Conservation (phyloP, 2,888 invertebrate species). For the Acrocyrtus sp. region DNA sequence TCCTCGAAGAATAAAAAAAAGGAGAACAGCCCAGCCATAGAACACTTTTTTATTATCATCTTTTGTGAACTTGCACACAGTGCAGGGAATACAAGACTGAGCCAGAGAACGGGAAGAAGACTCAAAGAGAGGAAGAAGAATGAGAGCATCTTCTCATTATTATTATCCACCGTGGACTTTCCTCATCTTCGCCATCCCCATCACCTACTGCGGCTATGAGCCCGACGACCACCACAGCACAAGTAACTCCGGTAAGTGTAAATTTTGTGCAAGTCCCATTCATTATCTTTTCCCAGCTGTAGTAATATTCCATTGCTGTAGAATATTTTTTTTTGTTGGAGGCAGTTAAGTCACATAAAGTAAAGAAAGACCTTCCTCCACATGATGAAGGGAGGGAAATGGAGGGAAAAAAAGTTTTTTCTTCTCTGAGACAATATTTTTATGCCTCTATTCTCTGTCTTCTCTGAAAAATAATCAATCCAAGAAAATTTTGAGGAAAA, state of each 20-base stretch:
- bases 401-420: too few species aligned
- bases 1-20: neutral
- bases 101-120: conserved; percentile 1
- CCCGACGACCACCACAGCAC: conserved; percentile 54
- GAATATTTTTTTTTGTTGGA: neutral
- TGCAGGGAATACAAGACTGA: conserved; percentile 31
- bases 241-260: conserved; percentile 44
- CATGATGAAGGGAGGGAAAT: too few species aligned
- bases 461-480: too few species aligned
- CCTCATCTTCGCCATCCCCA: conserved; percentile 59
- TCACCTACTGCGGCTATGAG: conserved; percentile 58
- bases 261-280: conserved; percentile 19
- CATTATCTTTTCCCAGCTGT: neutral
- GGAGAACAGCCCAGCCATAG: too few species aligned
- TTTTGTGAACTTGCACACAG: neutral
- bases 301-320: neutral
- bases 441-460: too few species aligned
- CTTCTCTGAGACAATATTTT: too few species aligned
- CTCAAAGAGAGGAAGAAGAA: conserved; percentile 45
- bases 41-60: neutral
- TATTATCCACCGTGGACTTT: conserved; percentile 60
- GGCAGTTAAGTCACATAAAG: neutral
- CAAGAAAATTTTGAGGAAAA: too few species aligned
- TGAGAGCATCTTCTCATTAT: conserved; percentile 52
- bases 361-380: too few species aligned